A percentile compares a stretch with the other conserved stretches of the same genome.
Conservation (phyloP, 2,888 invertebrate genomes). For the Aquatica leii region DNA sequence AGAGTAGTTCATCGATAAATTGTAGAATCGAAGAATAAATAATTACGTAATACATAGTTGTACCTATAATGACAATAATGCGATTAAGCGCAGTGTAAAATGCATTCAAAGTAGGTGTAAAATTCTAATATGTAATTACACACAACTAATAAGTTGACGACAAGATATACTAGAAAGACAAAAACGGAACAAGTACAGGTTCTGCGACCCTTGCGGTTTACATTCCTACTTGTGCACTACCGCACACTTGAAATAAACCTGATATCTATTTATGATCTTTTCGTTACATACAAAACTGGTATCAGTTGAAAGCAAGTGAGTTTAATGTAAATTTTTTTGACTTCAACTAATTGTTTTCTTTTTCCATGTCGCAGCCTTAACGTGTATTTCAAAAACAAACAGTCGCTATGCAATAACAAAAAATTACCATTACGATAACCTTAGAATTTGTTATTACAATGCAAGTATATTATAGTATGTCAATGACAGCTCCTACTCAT, state of each 20-base stretch:
- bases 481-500: conserved; percentile 48
- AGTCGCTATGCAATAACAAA: neutral
- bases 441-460: conserved; percentile 27
- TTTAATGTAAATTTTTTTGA: conserved; percentile 14
- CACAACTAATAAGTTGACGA: conserved; percentile 22
- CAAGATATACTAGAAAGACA: conserved; percentile 19
- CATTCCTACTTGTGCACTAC: conserved; percentile 38
- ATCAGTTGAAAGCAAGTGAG: conserved; percentile 15
- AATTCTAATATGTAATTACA: conserved; percentile 20
- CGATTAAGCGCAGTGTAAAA: neutral
- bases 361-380: conserved; percentile 17
- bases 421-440: conserved; percentile 21
- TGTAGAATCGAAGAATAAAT: too few species aligned
- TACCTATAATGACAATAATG: too few species aligned
- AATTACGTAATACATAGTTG: too few species aligned
- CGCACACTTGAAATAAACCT: conserved; percentile 26
- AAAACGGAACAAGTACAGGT: conserved; percentile 32
- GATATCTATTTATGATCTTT: conserved; percentile 18
- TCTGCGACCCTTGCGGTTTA: conserved; percentile 30
- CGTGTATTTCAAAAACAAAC: too few species aligned
- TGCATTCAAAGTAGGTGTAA: conserved; percentile 22
- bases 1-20: too few species aligned
- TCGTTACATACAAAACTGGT: conserved; percentile 17
- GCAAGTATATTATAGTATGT: conserved; percentile 41
- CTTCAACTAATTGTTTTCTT: neutral